Evolutionary conservation across 2,113 vertebrate species (phyloP).

Genomic region (Percina caprodes): DNA sequence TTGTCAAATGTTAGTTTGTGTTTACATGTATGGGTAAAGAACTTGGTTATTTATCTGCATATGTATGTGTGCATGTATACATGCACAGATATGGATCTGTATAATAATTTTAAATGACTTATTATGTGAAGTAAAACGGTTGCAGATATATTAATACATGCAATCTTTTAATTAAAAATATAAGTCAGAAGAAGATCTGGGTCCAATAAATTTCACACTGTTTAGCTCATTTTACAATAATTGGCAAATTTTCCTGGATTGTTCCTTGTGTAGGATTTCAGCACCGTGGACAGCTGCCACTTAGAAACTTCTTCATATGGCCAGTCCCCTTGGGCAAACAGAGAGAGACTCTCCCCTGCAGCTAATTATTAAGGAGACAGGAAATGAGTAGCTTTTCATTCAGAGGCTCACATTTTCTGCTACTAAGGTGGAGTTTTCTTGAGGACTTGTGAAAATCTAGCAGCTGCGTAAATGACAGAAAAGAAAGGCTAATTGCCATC

Average conservation of each 20-base stretch:
- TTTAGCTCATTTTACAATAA: conserved; percentile 19
- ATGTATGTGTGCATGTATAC: background rate
- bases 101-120: background rate
- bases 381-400: conserved; percentile 53
- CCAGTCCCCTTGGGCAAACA: conserved; percentile 31
- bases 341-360: conserved; percentile 24
- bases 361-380: conserved; percentile 45
- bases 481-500: conserved; percentile 78
- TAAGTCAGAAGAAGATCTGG: background rate
- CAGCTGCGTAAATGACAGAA: conserved; percentile 77
- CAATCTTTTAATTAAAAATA: background rate
- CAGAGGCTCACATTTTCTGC: conserved; percentile 32
- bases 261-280: conserved; percentile 42
- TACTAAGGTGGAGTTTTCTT: conserved; percentile 56
- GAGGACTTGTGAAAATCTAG: conserved; percentile 55
- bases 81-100: background rate
- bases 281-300: conserved; percentile 70
- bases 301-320: conserved; percentile 38
- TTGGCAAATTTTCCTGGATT: conserved; percentile 38
- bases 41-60: background rate
- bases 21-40: background rate
- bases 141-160: background rate
- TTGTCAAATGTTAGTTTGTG: too few relatives aligned
- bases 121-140: background rate
- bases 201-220: background rate